Base-by-base conservation (phyloP, 2,113 vertebrate species). In the Peromyscus californicus region DNA sequence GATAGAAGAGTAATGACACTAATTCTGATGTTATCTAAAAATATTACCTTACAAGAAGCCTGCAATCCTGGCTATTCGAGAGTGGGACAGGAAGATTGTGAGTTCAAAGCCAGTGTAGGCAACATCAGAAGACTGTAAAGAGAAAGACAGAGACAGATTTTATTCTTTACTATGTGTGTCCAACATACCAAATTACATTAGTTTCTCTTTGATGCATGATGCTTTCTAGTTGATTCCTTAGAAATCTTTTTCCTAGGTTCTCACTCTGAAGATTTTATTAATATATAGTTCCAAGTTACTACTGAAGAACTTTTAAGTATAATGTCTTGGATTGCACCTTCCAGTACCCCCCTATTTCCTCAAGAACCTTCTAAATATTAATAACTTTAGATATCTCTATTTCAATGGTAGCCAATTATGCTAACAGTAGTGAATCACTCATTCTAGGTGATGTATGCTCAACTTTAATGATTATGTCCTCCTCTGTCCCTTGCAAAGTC, bases 381-480 rank as follows among this genome's bases (percentile, higher is more conserved):
- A 69, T 83, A 93, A 94, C 82, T 72, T 4, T 84, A 75, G 80
- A 48, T 48, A 57, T 17, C 16, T 90, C 22, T 21, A 79, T 93
- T 96, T 86, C 57, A 39, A 91, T 51, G 29, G 22, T 24, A 95
- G 21, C 59, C n/a, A 96, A 74, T 96, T 91, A 96, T 90, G 67
- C 61, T 96, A 94, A 84, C 57, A 15, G 65, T 22, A 72, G 12
- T 72, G 6, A 33, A 84, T 91, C 93, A 65, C n/a, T 96, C 95
- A 95, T 74, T 96, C 83, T 29, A 72, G 54, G 42, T 96, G 83
- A 96, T 96, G 61, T 36, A 95, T 93, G 84, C 36, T 96, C 95
- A 97, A 45, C 48, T 94, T 97, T 96, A 93, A 96, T 94, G 92
- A 96, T 96, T 90, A 94, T 92, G 67, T 96, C 86, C 93, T 91